A percentile compares a stretch with the other conserved stretches of the same genome.
Evolutionary conservation across 1,140 invertebrate genomes (phyloP).

Genomic region (Vanessa tameamea): DNA sequence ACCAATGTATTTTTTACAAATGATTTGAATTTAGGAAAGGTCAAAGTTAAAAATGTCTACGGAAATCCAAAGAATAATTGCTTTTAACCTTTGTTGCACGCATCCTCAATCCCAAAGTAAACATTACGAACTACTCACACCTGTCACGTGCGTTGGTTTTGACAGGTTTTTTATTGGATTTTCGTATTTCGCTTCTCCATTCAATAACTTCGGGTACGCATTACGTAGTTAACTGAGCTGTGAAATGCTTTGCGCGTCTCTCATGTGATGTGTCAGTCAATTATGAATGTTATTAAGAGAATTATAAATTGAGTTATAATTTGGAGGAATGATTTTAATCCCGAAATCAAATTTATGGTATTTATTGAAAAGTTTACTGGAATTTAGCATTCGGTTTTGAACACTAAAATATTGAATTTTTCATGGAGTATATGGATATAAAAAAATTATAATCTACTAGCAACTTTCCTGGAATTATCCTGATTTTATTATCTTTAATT

Average conservation of each 20-base stretch:
- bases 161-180: slow-evolving; percentile 72
- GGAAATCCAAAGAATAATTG: too few species aligned
- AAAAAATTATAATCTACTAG: too few species aligned
- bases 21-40: too few species aligned
- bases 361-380: background rate
- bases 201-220: slow-evolving; percentile 64
- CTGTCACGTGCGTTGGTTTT: slow-evolving; percentile 58
- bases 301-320: slow-evolving; percentile 2
- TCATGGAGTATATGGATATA: too few species aligned
- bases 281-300: slow-evolving; percentile 39
- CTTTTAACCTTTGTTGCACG: too few species aligned
- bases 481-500: too few species aligned
- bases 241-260: slow-evolving; percentile 54
- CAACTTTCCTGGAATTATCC: too few species aligned
- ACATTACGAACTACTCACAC: slow-evolving; percentile 33
- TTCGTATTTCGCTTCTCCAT: slow-evolving; percentile 51
- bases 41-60: too few species aligned
- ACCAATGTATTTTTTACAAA: too few species aligned
- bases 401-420: too few species aligned
- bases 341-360: background rate
- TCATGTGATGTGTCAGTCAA: slow-evolving; percentile 42
- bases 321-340: background rate
- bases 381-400: too few species aligned
- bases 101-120: background rate
- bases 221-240: slow-evolving; percentile 60